Percentiles rank a stretch among this genome's conserved stretches.
phyloP scores from a whole-genome alignment of 92 coral and sea anemone species.

The Epizoanthus rinbou region DNA sequence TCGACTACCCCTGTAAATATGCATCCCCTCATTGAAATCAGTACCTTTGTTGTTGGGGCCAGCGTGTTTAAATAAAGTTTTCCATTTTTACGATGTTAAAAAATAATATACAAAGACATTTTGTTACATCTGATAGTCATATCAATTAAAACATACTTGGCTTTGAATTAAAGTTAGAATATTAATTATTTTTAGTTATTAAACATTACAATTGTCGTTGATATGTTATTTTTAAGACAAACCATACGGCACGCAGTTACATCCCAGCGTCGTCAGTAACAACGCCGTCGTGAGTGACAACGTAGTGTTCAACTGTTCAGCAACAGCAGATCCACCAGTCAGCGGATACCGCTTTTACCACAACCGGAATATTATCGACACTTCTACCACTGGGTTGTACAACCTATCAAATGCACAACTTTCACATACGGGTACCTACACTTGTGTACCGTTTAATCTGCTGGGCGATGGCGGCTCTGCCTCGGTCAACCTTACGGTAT shows the following conservation, averaged over 20 bases:
- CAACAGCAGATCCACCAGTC: slow-evolving; percentile 53
- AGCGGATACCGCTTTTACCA: slow-evolving; percentile 31
- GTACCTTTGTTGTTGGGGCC: no score
- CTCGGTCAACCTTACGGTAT: slow-evolving; percentile 45
- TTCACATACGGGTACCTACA: slow-evolving; percentile 42
- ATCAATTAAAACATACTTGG: no score
- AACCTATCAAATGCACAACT: slow-evolving; percentile 44
- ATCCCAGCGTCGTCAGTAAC: slow-evolving; percentile 16
- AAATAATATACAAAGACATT: no score
- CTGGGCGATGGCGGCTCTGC: slow-evolving; percentile 50
- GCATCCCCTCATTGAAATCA: no score
- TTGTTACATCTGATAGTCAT: no score
- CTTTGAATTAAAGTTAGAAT: no score
- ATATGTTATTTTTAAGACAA: slow-evolving; percentile 36
- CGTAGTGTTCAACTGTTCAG: slow-evolving; percentile 33
- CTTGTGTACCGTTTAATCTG: slow-evolving; percentile 49
- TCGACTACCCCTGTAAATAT: no score
- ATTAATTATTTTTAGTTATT: no score
- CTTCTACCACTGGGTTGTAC: slow-evolving; percentile 21
- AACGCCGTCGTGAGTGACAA: slow-evolving; percentile 32
- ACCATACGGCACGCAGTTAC: slow-evolving; percentile 35
- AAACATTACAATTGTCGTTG: not conserved
- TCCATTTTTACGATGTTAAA: no score
- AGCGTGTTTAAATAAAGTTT: no score
- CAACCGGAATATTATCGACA: slow-evolving; percentile 30